These are phyloP conservation scores for Ennomos erosarius DNA, from an alignment of 2,888 invertebrate genomes.

Conservation along the genomic window DNA sequence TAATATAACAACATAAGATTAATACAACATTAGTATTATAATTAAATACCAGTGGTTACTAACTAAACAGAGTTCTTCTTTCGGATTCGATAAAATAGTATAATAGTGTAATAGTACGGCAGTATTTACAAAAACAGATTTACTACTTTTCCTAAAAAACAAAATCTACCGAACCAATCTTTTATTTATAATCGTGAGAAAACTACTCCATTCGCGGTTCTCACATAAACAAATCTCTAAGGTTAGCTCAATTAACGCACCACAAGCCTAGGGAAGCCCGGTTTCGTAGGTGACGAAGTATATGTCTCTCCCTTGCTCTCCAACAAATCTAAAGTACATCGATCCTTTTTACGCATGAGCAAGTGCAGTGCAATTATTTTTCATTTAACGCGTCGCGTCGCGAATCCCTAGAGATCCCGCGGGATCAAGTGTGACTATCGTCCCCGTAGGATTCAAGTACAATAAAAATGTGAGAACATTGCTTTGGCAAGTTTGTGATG, in stretches of 20 bases:
- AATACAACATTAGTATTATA: too few species aligned
- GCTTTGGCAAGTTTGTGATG: slow-evolving; percentile 49
- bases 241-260: slow-evolving; percentile 50
- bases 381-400: slow-evolving; percentile 77
- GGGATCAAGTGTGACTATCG: slow-evolving; percentile 69
- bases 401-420: slow-evolving; percentile 64
- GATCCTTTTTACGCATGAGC: slow-evolving; percentile 47
- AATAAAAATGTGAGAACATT: slow-evolving; percentile 77
- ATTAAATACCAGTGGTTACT: too few species aligned
- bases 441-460: slow-evolving; percentile 63
- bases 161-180: too few species aligned
- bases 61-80: too few species aligned
- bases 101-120: too few species aligned
- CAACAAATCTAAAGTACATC: slow-evolving; percentile 39
- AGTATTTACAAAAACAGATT: too few species aligned
- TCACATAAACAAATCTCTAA: slow-evolving; percentile 66
- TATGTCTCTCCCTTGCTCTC: slow-evolving; percentile 40
- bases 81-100: too few species aligned
- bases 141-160: too few species aligned
- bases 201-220: slow-evolving; percentile 48
- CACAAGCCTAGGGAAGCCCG: slow-evolving; percentile 15
- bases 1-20: too few species aligned
- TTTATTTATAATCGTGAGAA: slow-evolving; percentile 50
- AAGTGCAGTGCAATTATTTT: slow-evolving; percentile 75
- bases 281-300: slow-evolving; percentile 25